Conservation (phyloP, 2,113 vertebrate genomes). For the Campylomormyrus tamandua region DNA sequence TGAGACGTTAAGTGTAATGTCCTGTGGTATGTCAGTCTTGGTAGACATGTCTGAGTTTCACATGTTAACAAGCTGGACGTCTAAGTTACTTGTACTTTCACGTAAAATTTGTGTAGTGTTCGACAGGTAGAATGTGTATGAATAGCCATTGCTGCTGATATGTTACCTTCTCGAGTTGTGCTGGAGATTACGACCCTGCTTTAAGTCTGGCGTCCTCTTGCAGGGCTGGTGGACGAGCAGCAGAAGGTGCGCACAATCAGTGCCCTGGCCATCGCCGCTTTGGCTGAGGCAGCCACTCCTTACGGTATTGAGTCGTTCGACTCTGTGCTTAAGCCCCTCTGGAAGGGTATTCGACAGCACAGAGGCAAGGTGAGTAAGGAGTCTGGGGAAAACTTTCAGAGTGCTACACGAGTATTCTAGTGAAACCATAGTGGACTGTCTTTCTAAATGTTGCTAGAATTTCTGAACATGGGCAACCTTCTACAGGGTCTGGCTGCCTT, state of each 20-base stretch:
- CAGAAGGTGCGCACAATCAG: constrained; percentile 98
- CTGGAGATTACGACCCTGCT: background rate
- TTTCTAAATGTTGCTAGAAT: background rate
- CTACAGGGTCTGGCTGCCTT: constrained; percentile 91
- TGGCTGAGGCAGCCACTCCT: constrained; percentile 94
- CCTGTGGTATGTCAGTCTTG: background rate
- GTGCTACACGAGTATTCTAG: background rate
- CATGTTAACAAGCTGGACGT: background rate
- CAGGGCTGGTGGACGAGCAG: constrained; percentile 96
- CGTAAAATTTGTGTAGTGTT: background rate
- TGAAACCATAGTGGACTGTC: background rate
- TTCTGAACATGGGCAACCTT: background rate
- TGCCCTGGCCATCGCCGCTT: constrained; percentile 91
- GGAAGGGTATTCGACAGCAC: constrained; percentile 98
- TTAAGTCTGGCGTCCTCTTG: constrained; percentile 21
- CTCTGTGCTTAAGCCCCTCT: constrained; percentile 93
- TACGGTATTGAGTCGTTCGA: constrained; percentile 98
- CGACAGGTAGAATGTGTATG: background rate
- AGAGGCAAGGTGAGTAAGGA: constrained; percentile 80
- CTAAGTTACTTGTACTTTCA: background rate
- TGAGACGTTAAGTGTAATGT: background rate
- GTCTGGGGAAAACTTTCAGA: background rate
- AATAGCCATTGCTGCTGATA: background rate
- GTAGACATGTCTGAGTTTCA: background rate
- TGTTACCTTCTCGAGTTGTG: background rate